Base-by-base conservation (phyloP, 2,113 vertebrate genomes). In the Cisticola juncidis region DNA sequence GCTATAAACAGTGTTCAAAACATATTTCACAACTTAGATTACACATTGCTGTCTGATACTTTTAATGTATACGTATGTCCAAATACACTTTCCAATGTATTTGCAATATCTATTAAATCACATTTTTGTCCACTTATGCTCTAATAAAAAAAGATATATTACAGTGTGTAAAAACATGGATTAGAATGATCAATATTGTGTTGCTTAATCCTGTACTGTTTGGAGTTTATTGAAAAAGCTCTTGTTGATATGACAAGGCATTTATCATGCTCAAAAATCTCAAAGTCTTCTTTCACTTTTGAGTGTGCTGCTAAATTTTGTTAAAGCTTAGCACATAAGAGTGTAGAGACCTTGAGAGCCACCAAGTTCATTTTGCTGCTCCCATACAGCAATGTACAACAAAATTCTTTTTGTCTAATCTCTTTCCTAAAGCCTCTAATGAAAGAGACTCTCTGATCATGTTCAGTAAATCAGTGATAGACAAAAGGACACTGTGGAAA, bases 1-100 rank as follows among this genome's bases (percentile, higher is more conserved):
- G 61, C 12, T 88, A 76, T 68, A 93, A 96, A 84, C 72, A 95
- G 18, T 45, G 71, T 93, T 92, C 73, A 91, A 90, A 93, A 74
- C 35, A 84, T 47, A 83, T 78, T 84, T 90, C 90, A 94, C 56
- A 92, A 70, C 10, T 79, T 85, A 50, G 58, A 86, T 91, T 95
- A 58, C n/a, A 57, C 42, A 44, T n/a, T 85, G 6, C 42, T 87
- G 5, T 82, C 65, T 84, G 25, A 82, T 65, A 48, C 7, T 79
- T 36, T 14, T 76, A 72, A 58, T 58, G 9, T 47, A 33, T 36
- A 4, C 68, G 48, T 50, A 17, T 40, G n/a, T 81, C 14, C 53
- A 84, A 93, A 94, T 79, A 71, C 25, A 82, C 50, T 82, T 86
- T 74, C 5, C 56, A 90, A 82, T 40, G 17, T 80, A 70, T 77